Evolutionary conservation across 2,797 vertebrate species (phyloP).

Genomic region (Carcharodon carcharias): DNA sequence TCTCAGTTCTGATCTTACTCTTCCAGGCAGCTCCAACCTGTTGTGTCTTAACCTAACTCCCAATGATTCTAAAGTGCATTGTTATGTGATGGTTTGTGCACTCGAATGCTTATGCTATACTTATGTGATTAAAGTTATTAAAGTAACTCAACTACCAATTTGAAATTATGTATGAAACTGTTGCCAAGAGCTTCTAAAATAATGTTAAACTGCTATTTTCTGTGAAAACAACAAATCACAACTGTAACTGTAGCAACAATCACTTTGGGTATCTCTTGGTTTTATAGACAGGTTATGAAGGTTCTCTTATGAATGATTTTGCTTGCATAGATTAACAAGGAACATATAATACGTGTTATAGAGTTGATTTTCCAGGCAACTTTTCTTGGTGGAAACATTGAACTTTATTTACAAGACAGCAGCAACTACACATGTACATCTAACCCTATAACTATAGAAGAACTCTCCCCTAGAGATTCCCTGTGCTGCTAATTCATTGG

Average conservation of each 20-base stretch:
- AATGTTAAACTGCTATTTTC: not conserved
- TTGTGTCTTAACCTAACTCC: not conserved
- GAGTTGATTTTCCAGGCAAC: too few relatives aligned
- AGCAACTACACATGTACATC: too few relatives aligned
- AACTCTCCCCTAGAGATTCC: too few relatives aligned
- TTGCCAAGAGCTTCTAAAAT: slow-evolving; percentile 4
- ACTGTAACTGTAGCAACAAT: not conserved
- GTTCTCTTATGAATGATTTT: not conserved
- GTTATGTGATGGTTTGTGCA: not conserved
- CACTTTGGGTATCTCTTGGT: not conserved
- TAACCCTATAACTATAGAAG: too few relatives aligned
- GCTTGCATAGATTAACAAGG: not conserved
- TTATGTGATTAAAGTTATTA: not conserved
- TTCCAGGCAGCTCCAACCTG: not conserved
- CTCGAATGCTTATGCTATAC: not conserved
- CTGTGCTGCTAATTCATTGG: too few relatives aligned
- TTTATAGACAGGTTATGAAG: not conserved
- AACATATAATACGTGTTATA: not conserved
- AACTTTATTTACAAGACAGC: too few relatives aligned
- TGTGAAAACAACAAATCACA: not conserved
- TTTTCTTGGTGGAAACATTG: too few relatives aligned
- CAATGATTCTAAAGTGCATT: not conserved
- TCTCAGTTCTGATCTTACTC: not conserved
- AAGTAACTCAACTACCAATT: not conserved
- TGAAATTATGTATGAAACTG: not conserved